These are phyloP conservation scores for Solea senegalensis DNA, from an alignment of 2,113 vertebrate genomes.

Conservation along the genomic window DNA sequence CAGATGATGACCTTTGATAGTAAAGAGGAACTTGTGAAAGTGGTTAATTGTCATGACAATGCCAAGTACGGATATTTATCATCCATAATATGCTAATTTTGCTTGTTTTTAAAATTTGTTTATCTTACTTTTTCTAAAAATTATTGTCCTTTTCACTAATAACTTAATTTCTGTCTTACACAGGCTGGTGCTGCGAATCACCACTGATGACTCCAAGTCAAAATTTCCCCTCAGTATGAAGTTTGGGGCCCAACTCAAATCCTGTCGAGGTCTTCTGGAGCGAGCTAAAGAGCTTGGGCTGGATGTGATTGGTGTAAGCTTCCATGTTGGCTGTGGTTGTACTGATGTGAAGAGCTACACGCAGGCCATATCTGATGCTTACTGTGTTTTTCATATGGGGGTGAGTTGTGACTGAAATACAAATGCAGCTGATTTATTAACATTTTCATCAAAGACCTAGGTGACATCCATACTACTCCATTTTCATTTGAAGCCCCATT, in stretches of 20 bases:
- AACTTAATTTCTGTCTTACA: background rate
- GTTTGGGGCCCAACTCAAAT: constrained; percentile 93
- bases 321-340: constrained; percentile 97
- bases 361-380: constrained; percentile 93
- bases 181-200: constrained; percentile 95
- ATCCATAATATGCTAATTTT: background rate
- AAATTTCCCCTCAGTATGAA: constrained; percentile 95
- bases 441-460: background rate
- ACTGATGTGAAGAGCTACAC: constrained; percentile 90
- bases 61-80: constrained; percentile 87
- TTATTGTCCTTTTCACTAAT: background rate
- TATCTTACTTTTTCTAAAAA: fast-evolving
- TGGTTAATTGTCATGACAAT: constrained; percentile 91
- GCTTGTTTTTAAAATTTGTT: background rate
- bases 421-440: background rate
- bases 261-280: constrained; percentile 90
- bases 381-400: constrained; percentile 94
- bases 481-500: too few species aligned
- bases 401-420: constrained; percentile 79
- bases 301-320: constrained; percentile 94
- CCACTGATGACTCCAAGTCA: constrained; percentile 96
- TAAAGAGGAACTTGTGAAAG: constrained; percentile 95
- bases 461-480: too few species aligned
- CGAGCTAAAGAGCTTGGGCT: constrained; percentile 90
- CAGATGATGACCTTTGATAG: constrained; percentile 99